Evolutionary conservation across 2,113 vertebrate genomes (phyloP).

Genomic region (Ceuthmochares aereus): DNA sequence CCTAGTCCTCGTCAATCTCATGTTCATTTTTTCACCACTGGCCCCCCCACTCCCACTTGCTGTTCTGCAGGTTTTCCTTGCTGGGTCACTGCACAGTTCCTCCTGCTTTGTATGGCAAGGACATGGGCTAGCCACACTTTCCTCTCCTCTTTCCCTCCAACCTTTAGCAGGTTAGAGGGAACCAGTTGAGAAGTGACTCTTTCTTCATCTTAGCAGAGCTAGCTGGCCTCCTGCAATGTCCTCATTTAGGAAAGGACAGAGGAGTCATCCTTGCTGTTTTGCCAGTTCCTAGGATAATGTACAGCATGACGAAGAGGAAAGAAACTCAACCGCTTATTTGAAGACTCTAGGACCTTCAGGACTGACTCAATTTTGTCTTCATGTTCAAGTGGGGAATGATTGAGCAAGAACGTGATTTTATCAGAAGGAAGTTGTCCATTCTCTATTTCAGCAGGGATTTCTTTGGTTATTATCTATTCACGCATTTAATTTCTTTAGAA

Average conservation of each 20-base stretch:
- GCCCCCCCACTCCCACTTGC: accelerated
- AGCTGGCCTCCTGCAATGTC: neutral
- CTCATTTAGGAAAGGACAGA: neutral
- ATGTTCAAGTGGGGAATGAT: neutral
- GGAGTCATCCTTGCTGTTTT: neutral
- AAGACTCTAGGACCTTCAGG: constrained; percentile 33
- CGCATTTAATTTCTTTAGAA: constrained; percentile 71
- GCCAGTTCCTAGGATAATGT: neutral
- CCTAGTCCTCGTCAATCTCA: neutral
- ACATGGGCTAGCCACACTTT: neutral
- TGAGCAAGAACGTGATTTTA: constrained; percentile 68
- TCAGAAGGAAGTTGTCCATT: constrained; percentile 62
- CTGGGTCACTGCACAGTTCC: neutral
- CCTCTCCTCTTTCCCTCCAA: neutral
- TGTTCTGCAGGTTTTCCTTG: neutral
- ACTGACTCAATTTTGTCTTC: constrained; percentile 25
- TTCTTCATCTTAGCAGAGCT: neutral
- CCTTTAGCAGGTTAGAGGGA: neutral
- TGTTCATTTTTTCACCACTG: neutral
- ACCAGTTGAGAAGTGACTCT: neutral
- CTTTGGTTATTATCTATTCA: constrained; percentile 69
- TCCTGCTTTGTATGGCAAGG: neutral
- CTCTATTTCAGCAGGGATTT: constrained; percentile 60
- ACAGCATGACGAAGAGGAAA: neutral
- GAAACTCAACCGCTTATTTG: neutral